Base-by-base conservation (phyloP, 1,140 invertebrate species). In the Pachypsylla venusta region DNA sequence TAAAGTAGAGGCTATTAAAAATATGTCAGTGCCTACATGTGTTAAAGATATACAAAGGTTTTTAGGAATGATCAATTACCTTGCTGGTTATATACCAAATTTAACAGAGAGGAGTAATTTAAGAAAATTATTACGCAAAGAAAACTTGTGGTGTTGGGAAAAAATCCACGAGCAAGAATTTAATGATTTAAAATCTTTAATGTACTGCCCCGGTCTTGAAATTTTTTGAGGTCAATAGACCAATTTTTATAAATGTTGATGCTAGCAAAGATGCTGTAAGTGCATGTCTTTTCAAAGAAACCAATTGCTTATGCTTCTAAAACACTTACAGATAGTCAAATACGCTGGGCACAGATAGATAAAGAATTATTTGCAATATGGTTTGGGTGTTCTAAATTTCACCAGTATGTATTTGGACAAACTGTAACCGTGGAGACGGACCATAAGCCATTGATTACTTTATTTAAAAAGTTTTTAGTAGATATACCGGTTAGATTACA, bases 401-500 rank as follows among this genome's bases (percentile, higher is more conserved):
- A 68, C 35, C 65, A 70, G 55, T 71, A 67, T 63, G 54, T 70
- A 7, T 68, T 65, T 64, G 67, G 68, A 25, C 64, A 64, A 57
- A 62, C 57, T 25, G 53, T 62, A 7, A 59, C 69, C 7, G 66
- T 73, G 1, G 66, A 75, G 62, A 74, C 70, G 0, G 74, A 76
- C 59, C 73, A 77, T 58, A 74, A 73, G 59, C 72, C 73, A 12
- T 30, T 76, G 16, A 67, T 71, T 40, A 40, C 61, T 1, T 67
- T 76, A 13, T 71, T 74, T 62, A 68, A 67, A 42, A 75, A 76
- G 65, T 53, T 67, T 22, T 61, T 77, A 55, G 55, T 66, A 16
- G 66, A 67, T 30, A 68, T 71, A 4, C 66, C 69, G 10, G 63
- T 63, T 28, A 60, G 73, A 55, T 60, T 77, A 19, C 72, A 75